Evolutionary conservation across 1,140 invertebrate species (phyloP), one percentile per base, ranked within the genome.

Genomic region (Prorops nasuta): DNA sequence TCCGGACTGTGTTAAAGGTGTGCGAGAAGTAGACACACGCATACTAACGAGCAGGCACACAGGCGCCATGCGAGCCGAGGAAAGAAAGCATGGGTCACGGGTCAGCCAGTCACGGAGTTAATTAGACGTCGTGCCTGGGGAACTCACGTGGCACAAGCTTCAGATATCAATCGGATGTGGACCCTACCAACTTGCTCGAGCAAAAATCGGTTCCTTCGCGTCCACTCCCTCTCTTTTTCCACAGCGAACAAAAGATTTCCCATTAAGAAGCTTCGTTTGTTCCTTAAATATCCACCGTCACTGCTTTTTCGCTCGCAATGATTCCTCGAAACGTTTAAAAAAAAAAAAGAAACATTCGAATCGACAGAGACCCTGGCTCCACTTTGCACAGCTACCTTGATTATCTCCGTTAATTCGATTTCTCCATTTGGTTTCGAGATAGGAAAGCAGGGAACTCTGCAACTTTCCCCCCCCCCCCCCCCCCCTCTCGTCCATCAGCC

Each of bases 81-180:
- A 45, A 18, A 36, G 44, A 21, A 9, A 14, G 44, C 12, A 35
- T 19, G 58, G 66, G 63, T 67, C 69, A 61, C 55, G 64, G 75
- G 74, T 77, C 74, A 76, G 53, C 71, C 69, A 74, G 75, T 76
- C 74, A 77, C 72, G 71, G 72, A 77, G 73, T 77, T 77, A 77
- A 77, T 77, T 77, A 77, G 72, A 74, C 64, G 56, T 43, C 49
- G 67, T 71, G 66, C 62, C 69, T 60, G 57, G 57, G 54, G 22
- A 48, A 56, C 44, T 66, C 62, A 66, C 58, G 60, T 68, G 59
- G 62, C 64, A 64, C 45, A 50, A 66, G 55, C 49, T 44, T 45
- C 49, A 54, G 63, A 66, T 66, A 66, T 64, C 51, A 66, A 66
- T 66, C 63, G 59, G 28, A 44, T 50, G 55, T 51, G 14, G 36